A percentile compares a stretch with the other conserved stretches of the same genome.
Evolutionary conservation across 2,888 invertebrate species (phyloP).

Genomic region (Hesperia comma): DNA sequence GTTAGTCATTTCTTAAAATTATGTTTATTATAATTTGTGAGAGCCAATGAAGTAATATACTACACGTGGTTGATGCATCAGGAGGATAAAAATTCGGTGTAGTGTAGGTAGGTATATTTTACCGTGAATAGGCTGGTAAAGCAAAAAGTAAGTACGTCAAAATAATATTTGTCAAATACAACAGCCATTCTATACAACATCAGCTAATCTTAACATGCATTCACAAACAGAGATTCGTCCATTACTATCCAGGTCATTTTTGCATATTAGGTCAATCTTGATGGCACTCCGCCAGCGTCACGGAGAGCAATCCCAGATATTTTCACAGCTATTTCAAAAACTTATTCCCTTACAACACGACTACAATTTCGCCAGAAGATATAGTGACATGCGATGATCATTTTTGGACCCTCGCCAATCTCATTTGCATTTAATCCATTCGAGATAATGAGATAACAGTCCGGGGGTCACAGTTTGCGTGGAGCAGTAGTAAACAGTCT

Average conservation of each 20-base stretch:
- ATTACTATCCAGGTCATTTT: slow-evolving; percentile 38
- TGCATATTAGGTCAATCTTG: slow-evolving; percentile 46
- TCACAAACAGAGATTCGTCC: slow-evolving; percentile 22
- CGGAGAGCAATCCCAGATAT: slow-evolving; percentile 41
- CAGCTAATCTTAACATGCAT: slow-evolving; percentile 16
- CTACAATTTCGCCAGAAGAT: slow-evolving; percentile 17
- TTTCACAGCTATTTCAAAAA: slow-evolving; percentile 32
- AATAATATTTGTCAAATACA: not conserved
- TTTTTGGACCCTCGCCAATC: slow-evolving; percentile 32
- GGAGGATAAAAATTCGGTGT: too few relatives aligned
- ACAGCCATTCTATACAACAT: not conserved
- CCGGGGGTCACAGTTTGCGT: slow-evolving; percentile 33
- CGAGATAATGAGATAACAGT: slow-evolving; percentile 36
- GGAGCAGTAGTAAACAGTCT: slow-evolving; percentile 11
- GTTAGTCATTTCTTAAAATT: too few relatives aligned
- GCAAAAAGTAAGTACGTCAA: too few relatives aligned
- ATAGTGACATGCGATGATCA: slow-evolving; percentile 34
- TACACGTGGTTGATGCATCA: too few relatives aligned
- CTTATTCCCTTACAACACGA: slow-evolving; percentile 29
- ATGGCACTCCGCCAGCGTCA: slow-evolving; percentile 44
- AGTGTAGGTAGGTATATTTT: too few relatives aligned
- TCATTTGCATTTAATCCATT: slow-evolving; percentile 34
- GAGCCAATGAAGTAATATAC: too few relatives aligned
- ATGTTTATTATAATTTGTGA: too few relatives aligned
- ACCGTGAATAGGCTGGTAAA: not conserved